Base-by-base conservation (phyloP, 2,113 vertebrate species). In the Ailurus styani region DNA sequence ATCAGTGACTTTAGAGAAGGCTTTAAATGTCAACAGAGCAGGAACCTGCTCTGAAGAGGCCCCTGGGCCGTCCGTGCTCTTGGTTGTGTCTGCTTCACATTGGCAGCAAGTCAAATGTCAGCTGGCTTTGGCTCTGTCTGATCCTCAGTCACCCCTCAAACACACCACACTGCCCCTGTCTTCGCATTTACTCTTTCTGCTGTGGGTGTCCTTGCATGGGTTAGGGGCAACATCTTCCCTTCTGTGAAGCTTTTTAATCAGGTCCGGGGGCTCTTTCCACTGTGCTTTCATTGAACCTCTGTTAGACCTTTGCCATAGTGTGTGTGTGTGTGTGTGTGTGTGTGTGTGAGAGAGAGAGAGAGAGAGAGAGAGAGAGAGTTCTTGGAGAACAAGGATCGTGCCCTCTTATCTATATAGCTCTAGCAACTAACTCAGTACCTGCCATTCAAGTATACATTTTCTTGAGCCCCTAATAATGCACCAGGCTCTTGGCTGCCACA, bases 121-220 rank as follows among this genome's bases (percentile, higher is more conserved):
- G 1, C 37, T 13, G 12, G 17, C 1, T 77, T 66, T 25, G 31
- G 6, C 54, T 55, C 54, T 47, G 25, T 72, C 25, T 40, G 64
- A 31, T 31, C 34, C 20, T 27, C 2, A 1, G 60, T 47, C 57
- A 15, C 27, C 47, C 47, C 50, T 68, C 45, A 77, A 34, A 20
- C 31, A 5, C 7, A 29, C 14, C 9, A 1, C 0, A 21, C 7
- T 21, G 14, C 47, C 31, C 12, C 3, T 21, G 20, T 3, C 23
- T 23, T 29, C 31, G 23, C 12, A 4, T 6, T 52, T 45, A 6
- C 15, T 78, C 55, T 34, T 73, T 25, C 78, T 60, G 27, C 50
- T 23, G 15, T 17, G 1, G 4, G 8, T 20, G n/a, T 29, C 64
- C 29, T 73, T 31, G 29, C 0, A 0, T 55, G 13, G 40, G 27